Conservation (phyloP, 2,797 vertebrate genomes). For the Premnoplex brunnescens region DNA sequence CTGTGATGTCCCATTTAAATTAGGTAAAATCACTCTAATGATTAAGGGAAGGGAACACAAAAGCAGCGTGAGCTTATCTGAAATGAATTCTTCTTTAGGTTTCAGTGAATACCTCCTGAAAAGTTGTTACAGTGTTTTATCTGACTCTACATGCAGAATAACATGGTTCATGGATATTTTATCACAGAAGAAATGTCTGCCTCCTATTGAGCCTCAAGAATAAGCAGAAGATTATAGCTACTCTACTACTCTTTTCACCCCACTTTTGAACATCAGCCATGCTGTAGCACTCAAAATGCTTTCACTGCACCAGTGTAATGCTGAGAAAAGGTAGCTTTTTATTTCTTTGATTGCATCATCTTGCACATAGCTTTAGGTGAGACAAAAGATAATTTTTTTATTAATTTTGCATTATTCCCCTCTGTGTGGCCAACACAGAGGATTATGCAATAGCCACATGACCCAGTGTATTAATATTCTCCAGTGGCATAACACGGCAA, state of each 20-base stretch:
- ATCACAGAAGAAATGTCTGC: constrained; percentile 14
- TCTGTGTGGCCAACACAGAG: neutral
- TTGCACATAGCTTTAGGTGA: neutral
- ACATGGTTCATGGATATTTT: constrained; percentile 53
- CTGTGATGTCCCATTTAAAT: constrained; percentile 51
- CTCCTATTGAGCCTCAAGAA: constrained; percentile 38
- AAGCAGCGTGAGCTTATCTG: constrained; percentile 41
- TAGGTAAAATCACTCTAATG: constrained; percentile 29
- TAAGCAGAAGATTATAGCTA: neutral
- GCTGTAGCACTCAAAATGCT: neutral
- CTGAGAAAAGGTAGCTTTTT: neutral
- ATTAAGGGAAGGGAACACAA: constrained; percentile 43
- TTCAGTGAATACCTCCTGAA: constrained; percentile 26
- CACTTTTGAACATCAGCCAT: neutral
- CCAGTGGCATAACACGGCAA: neutral
- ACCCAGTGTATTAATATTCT: neutral
- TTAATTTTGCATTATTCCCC: neutral
- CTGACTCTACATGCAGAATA: constrained; percentile 23
- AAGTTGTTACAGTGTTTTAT: constrained; percentile 28
- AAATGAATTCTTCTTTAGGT: constrained; percentile 14
- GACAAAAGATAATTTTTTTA: neutral
- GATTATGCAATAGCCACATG: neutral
- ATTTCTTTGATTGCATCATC: neutral
- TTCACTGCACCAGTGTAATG: neutral
- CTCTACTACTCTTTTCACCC: neutral